Percentiles rank a stretch among this genome's conserved stretches.
phyloP scores from a whole-genome alignment of 2,113 vertebrate genomes.

The Mormyrus lacerda region DNA sequence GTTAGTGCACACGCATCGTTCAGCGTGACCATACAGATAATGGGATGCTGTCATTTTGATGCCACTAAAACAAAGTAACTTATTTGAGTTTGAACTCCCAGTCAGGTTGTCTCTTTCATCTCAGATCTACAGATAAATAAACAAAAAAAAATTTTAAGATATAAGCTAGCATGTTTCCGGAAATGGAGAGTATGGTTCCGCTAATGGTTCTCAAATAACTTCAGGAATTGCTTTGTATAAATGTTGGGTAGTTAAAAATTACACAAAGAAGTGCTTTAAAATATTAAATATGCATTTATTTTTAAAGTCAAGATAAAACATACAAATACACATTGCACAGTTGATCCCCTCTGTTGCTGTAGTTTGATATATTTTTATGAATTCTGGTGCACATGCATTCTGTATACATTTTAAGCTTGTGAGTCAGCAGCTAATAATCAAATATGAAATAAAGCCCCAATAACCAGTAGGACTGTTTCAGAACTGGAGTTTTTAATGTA shows the following conservation, averaged over 20 bases:
- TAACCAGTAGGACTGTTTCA: background rate
- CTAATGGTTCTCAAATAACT: background rate
- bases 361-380: background rate
- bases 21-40: background rate
- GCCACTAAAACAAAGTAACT: background rate
- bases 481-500: background rate
- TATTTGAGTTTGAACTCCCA: conserved; percentile 3
- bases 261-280: background rate
- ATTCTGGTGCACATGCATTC: conserved; percentile 14
- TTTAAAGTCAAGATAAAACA: conserved; percentile 4
- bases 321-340: background rate
- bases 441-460: conserved; percentile 21
- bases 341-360: background rate
- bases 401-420: conserved; percentile 19
- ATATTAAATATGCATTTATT: background rate
- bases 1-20: background rate
- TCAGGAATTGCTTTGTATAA: background rate
- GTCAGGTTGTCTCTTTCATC: background rate
- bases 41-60: background rate
- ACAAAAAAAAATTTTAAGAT: background rate
- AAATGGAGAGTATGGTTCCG: background rate
- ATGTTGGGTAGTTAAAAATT: background rate
- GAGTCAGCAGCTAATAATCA: conserved; percentile 9
- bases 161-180: conserved; percentile 11
- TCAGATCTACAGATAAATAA: background rate